These are phyloP conservation scores for Hermetia illucens DNA, from an alignment of 1,140 invertebrate species.

Conservation along the genomic window DNA sequence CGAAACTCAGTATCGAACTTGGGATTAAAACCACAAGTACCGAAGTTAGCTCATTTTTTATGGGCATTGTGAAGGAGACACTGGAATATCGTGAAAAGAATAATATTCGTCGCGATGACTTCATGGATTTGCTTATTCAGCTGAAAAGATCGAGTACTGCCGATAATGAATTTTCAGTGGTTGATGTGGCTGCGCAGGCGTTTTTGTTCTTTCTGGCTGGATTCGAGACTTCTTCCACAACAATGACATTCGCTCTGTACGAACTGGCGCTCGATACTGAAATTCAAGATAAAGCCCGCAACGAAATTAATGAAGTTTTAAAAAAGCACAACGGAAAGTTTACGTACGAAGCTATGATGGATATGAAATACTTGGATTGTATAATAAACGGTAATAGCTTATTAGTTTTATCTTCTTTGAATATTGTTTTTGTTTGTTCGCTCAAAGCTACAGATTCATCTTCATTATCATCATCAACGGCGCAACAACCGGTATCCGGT, in stretches of 20 bases:
- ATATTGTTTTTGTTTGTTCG: too few relatives aligned
- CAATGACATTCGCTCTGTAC: constrained; percentile 32
- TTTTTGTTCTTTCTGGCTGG: constrained; percentile 8
- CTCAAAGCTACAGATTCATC: too few relatives aligned
- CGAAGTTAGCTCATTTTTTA: constrained; percentile 18
- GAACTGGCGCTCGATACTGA: constrained; percentile 37
- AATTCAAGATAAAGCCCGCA: constrained; percentile 34
- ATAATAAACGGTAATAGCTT: constrained; percentile 21
- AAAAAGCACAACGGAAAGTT: constrained; percentile 17
- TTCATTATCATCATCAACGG: too few relatives aligned
- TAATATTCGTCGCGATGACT: too few relatives aligned
- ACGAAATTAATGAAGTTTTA: constrained; percentile 23
- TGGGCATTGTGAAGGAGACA: constrained; percentile 13
- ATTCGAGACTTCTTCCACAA: constrained; percentile 36
- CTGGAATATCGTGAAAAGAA: constrained; percentile 19
- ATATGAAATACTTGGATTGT: constrained; percentile 28
- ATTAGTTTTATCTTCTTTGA: too few relatives aligned
- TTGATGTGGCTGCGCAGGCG: constrained; percentile 3
- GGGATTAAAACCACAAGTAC: background rate
- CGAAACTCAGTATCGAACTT: background rate
- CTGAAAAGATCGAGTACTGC: constrained; percentile 18
- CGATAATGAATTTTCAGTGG: constrained; percentile 14
- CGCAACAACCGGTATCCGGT: too few relatives aligned
- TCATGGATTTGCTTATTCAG: too few relatives aligned
- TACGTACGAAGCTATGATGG: too few relatives aligned